phyloP scores from a whole-genome alignment of 2,888 invertebrate genomes.

The Malacosoma neustria region DNA sequence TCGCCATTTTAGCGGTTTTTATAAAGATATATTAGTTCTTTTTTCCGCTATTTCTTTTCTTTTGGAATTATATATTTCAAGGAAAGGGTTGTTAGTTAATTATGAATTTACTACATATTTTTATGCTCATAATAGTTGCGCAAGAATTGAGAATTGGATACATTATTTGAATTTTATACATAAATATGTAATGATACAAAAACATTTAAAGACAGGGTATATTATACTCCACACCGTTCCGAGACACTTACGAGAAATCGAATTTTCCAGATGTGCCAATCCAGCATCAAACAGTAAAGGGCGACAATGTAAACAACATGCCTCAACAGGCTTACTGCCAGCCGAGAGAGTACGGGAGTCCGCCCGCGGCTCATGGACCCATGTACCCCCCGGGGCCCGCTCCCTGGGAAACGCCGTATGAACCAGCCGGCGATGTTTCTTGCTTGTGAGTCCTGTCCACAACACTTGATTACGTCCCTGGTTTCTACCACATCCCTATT shows the following conservation, averaged over 20 bases:
- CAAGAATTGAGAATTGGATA: no score
- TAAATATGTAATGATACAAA: no score
- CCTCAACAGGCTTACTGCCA: conserved; percentile 54
- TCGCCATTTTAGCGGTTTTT: no score
- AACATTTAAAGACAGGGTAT: no score
- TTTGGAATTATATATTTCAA: no score
- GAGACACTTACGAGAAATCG: conserved; percentile 15
- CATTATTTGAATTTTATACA: no score
- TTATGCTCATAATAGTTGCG: no score
- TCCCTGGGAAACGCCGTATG: conserved; percentile 62
- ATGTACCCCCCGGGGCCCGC: conserved; percentile 48
- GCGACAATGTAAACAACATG: conserved; percentile 75
- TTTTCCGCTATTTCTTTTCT: no score
- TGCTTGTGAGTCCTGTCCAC: conserved; percentile 70
- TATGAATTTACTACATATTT: no score
- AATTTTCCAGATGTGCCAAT: conserved; percentile 62
- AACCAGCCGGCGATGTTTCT: conserved; percentile 67
- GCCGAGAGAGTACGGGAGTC: conserved; percentile 53
- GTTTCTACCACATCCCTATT: conserved; percentile 24
- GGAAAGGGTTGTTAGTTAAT: no score
- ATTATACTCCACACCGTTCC: no score
- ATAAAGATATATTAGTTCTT: no score
- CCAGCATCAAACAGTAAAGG: conserved; percentile 55
- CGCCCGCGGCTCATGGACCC: conserved; percentile 38
- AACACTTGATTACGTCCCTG: conserved; percentile 40